Evolutionary conservation across 2,888 invertebrate species (phyloP).

Genomic region (Ashinkailepas kermadecensis): DNA sequence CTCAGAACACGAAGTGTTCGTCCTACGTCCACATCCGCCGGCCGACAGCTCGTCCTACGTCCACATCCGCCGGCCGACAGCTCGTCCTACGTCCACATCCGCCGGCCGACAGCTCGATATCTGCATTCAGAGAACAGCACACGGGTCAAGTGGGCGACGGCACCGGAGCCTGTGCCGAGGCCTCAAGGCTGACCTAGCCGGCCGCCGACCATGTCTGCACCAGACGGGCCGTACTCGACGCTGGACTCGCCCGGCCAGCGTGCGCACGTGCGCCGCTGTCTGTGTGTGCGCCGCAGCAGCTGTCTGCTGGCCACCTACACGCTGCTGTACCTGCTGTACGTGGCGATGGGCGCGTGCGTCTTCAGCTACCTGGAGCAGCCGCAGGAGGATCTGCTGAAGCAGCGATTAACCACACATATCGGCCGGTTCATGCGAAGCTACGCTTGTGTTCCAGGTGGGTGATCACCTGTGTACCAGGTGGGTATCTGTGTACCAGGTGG

Average conservation of each 20-base stretch:
- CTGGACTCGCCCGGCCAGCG: not conserved
- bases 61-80: too few species aligned
- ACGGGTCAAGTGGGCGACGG: too few species aligned
- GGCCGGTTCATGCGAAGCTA: slow-evolving; percentile 54
- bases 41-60: too few species aligned
- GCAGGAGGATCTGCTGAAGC: slow-evolving; percentile 52
- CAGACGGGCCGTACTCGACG: not conserved
- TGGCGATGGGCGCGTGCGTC: slow-evolving; percentile 63
- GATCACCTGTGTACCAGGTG: slow-evolving; percentile 47
- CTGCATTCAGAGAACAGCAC: too few species aligned
- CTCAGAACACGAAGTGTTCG: too few species aligned
- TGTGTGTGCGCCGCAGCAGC: slow-evolving; percentile 18
- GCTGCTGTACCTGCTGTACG: slow-evolving; percentile 51
- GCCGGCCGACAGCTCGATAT: too few species aligned
- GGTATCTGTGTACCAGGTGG: too few species aligned
- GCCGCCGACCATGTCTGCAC: too few species aligned
- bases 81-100: too few species aligned
- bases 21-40: too few species aligned
- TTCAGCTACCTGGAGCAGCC: slow-evolving; percentile 71
- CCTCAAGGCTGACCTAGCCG: too few species aligned
- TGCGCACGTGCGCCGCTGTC: slow-evolving; percentile 15
- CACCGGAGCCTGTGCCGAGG: too few species aligned
- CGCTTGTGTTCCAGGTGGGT: not conserved
- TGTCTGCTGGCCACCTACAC: slow-evolving; percentile 12
- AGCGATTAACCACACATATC: slow-evolving; percentile 51